A percentile compares a stretch with the other conserved stretches of the same genome.
These are phyloP conservation scores for Mionectes olivaceus DNA, from an alignment of 2,797 vertebrate species.

Conservation along the genomic window DNA sequence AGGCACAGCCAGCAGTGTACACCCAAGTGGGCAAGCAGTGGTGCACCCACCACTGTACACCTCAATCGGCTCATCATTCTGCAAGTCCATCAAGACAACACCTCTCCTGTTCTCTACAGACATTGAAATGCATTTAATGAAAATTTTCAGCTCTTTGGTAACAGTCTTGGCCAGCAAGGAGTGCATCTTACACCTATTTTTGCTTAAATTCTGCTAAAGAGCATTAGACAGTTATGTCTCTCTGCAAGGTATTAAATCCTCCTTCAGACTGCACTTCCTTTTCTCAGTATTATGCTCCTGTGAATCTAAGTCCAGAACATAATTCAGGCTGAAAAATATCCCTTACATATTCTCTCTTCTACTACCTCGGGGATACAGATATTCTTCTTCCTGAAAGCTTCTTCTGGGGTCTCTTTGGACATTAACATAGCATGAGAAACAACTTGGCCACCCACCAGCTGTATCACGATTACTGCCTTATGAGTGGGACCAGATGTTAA, in stretches of 20 bases:
- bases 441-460: neutral
- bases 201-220: neutral
- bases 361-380: neutral
- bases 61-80: neutral
- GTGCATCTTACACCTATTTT: neutral
- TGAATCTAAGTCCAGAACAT: neutral
- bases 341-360: neutral
- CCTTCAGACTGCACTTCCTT: neutral
- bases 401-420: neutral
- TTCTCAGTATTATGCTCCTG: neutral
- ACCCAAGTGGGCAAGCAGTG: rapidly evolving
- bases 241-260: neutral
- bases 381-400: neutral
- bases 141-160: neutral
- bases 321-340: neutral
- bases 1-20: neutral
- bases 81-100: neutral
- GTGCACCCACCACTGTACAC: neutral
- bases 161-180: neutral
- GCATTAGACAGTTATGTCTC: neutral
- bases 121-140: neutral
- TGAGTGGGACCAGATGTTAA: neutral
- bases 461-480: neutral
- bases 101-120: neutral
- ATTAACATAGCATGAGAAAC: neutral